A percentile compares a stretch with the other conserved stretches of the same genome.
phyloP scores from a whole-genome alignment of 2,888 invertebrate genomes.

The Notodonta ziczac region DNA sequence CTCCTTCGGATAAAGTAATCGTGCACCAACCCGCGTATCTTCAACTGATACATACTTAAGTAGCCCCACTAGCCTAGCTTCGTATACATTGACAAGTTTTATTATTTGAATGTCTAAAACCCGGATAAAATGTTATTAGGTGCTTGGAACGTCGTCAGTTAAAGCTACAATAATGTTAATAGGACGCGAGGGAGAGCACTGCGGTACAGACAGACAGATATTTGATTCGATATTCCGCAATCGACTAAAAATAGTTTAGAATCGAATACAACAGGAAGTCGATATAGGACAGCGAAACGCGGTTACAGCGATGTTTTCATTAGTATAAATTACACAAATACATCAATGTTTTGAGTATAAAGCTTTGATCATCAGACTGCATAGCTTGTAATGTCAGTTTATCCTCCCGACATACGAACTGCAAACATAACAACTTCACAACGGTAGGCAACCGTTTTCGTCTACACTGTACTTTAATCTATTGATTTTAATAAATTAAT shows the following conservation, averaged over 20 bases:
- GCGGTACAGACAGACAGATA: slow-evolving; percentile 3
- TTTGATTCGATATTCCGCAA: slow-evolving; percentile 16
- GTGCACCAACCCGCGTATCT: slow-evolving; percentile 27
- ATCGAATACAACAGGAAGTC: slow-evolving; percentile 30
- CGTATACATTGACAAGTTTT: slow-evolving; percentile 1
- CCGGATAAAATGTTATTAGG: slow-evolving; percentile 1
- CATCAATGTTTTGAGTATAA: slow-evolving; percentile 3
- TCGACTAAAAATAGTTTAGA: slow-evolving; percentile 30
- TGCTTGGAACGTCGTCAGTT: background rate
- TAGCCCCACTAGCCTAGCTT: slow-evolving; percentile 20
- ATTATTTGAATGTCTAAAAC: slow-evolving; percentile 1
- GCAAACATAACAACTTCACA: background rate
- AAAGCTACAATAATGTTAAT: background rate
- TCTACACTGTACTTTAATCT: background rate
- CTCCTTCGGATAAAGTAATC: slow-evolving; percentile 60
- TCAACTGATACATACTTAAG: slow-evolving; percentile 19
- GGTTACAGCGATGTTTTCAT: slow-evolving; percentile 10
- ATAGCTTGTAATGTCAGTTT: background rate
- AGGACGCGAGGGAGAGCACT: background rate
- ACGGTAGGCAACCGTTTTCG: background rate
- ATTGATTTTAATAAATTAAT: background rate
- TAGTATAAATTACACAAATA: slow-evolving; percentile 8
- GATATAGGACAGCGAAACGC: slow-evolving; percentile 28
- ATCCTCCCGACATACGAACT: background rate
- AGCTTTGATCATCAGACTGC: slow-evolving; percentile 4